Base-by-base conservation (phyloP, 1,140 invertebrate species). In the Leptestheria dahalacensis region DNA sequence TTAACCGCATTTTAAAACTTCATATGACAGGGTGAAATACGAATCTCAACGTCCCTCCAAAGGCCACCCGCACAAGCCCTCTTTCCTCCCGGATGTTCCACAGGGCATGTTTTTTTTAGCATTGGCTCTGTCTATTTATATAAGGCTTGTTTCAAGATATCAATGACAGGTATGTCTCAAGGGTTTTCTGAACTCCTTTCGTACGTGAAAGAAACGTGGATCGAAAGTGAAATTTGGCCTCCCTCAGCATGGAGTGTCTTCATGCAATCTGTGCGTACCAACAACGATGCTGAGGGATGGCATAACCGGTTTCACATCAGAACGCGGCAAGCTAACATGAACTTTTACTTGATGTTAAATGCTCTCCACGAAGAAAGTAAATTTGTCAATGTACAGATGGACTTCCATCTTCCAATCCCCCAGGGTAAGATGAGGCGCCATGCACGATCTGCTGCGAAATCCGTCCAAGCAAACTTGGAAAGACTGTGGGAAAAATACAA, bases 261-360 rank as follows among this genome's bases (percentile, higher is more conserved):
- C 23, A 53, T 21, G 20, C 20, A 21, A 25, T 6, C 4, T 24
- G 51, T 53, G 4, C 51, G 51, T 21, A 53, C 51, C 21, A 53
- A 53, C 12, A 53, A 53, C 15, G 51, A 53, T 24, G 51, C 51
- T 6, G n/a, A 53, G 15, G 51, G 51, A 23, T 53, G 51, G 51
- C 51, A 53, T 26, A 53, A 53, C 25, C 21, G 51, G 11, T 24
- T 1, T 3, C 10, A 53, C 15, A 2, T 2, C 6, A 41, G 15
- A 41, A 15, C 15, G 6, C 6, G 6, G 15, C 33, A 41, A 41
- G 15, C 6, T 15, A 41, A 41, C 15, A 6, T 41, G 6, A 41
- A 41, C 15, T 41, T 41, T 41, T 41, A 41, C 33, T 6, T 41
- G 33, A 6, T 41, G 15, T 15, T 41, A 15, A 41, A 41, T 41